Conservation (phyloP, 2,113 vertebrate species). For the Guaruba guarouba region DNA sequence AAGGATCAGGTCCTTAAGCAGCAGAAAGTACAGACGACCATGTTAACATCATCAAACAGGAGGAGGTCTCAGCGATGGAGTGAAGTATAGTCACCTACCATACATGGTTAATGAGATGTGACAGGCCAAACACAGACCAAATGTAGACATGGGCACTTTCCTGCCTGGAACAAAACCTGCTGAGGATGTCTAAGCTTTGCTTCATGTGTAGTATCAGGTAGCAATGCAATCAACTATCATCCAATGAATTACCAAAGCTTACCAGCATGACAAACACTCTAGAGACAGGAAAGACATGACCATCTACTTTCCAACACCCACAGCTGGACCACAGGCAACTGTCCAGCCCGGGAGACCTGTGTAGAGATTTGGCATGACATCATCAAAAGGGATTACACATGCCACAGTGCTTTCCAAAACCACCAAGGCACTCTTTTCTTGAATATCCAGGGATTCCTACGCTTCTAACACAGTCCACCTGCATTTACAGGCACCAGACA, state of each 20-base stretch:
- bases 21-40: background rate
- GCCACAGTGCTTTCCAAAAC: background rate
- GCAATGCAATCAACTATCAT: background rate
- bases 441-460: background rate
- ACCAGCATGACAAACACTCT: background rate
- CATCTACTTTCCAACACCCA: background rate
- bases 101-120: background rate
- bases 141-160: background rate
- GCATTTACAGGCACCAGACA: background rate
- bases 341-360: background rate
- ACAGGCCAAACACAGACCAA: constrained; percentile 27
- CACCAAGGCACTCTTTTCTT: background rate
- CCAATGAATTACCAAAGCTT: background rate
- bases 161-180: constrained; percentile 12
- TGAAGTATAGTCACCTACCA: background rate
- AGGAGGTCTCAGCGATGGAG: background rate
- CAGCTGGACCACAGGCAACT: background rate
- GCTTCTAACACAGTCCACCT: background rate
- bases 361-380: background rate
- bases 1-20: constrained; percentile 40
- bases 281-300: background rate
- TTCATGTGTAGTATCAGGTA: background rate
- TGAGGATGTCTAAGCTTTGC: background rate
- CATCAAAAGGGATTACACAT: rapidly evolving
- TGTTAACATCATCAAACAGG: background rate